Base-by-base conservation (phyloP, 2,888 invertebrate genomes). In the Pedicia rivosa region DNA sequence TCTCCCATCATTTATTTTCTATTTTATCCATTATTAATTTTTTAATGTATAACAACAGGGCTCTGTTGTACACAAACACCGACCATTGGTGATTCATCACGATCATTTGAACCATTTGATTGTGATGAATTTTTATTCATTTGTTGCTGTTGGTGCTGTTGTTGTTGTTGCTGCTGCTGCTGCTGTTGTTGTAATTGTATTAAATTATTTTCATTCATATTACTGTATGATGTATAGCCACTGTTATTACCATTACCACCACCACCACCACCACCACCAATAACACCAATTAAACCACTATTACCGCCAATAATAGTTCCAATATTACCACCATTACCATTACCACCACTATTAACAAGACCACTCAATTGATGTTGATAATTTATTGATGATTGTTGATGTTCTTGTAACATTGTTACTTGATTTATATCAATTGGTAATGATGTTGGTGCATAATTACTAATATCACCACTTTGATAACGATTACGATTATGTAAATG, bases 61-160 rank as follows among this genome's bases (percentile, higher is more conserved):
- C 83, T 84, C 68, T 88, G 87, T 64, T 84, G 83, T 57, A 86
- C 78, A 65, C 87, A 86, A 50, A 86, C 86, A 46, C 79, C 83
- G 53, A 87, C 78, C 82, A 88, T 81, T 48, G 82, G 80, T 52
- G 79, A 78, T 54, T 78, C 78, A 48, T 78, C 77, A 46, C 71
- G 60, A 47, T 70, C 69, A 50, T 63, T 40, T 50, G 53, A 38
- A 51, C 53, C 51, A 52, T 55, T 40, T 54, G 56, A 37, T 25
- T 22, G 30, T 34, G 36, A 20, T 33, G 32, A 15, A 22, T 30
- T 26, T 38, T 24, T 30, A 20, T 20, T 28, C n/a, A n/a, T n/a
- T n/a, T n/a, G n/a, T n/a, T n/a, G n/a, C n/a, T n/a, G n/a, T n/a
- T n/a, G n/a, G n/a, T n/a, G n/a, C n/a, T n/a, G n/a, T n/a, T n/a